Evolutionary conservation across 2,888 invertebrate species (phyloP).

Genomic region (Xanthostigma xanthostigma): DNA sequence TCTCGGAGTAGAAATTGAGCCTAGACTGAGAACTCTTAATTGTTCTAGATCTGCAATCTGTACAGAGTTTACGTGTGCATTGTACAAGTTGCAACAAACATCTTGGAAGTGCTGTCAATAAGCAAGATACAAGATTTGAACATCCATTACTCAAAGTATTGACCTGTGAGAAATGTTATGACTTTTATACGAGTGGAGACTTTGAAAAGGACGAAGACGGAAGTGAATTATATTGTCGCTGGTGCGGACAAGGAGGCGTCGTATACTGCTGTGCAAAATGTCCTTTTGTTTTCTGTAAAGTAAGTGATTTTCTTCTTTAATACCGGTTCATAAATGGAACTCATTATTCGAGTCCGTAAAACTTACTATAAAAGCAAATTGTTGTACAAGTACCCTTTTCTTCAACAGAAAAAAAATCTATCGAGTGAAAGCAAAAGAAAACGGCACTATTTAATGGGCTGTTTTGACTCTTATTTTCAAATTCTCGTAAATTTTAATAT

Average conservation of each 20-base stretch:
- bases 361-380: too few relatives aligned
- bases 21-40: too few relatives aligned
- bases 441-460: too few relatives aligned
- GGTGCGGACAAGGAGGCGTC: slow-evolving; percentile 60
- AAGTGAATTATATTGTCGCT: slow-evolving; percentile 66
- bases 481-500: too few relatives aligned
- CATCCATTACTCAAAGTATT: slow-evolving; percentile 61
- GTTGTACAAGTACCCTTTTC: too few relatives aligned
- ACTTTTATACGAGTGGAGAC: slow-evolving; percentile 67
- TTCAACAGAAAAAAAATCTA: too few relatives aligned
- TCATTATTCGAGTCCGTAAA: too few relatives aligned
- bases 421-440: too few relatives aligned
- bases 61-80: slow-evolving; percentile 46
- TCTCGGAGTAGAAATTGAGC: too few relatives aligned
- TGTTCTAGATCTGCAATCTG: slow-evolving; percentile 38
- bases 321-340: slow-evolving; percentile 4
- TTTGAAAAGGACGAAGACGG: slow-evolving; percentile 74
- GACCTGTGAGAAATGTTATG: slow-evolving; percentile 54
- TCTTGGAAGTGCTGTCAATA: slow-evolving; percentile 52
- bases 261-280: slow-evolving; percentile 67
- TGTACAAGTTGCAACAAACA: slow-evolving; percentile 64
- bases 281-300: slow-evolving; percentile 57
- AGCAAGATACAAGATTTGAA: slow-evolving; percentile 46
- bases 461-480: too few relatives aligned
- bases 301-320: slow-evolving; percentile 21